phyloP scores from a whole-genome alignment of 1,140 invertebrate species.

The Latrodectus geometricus region DNA sequence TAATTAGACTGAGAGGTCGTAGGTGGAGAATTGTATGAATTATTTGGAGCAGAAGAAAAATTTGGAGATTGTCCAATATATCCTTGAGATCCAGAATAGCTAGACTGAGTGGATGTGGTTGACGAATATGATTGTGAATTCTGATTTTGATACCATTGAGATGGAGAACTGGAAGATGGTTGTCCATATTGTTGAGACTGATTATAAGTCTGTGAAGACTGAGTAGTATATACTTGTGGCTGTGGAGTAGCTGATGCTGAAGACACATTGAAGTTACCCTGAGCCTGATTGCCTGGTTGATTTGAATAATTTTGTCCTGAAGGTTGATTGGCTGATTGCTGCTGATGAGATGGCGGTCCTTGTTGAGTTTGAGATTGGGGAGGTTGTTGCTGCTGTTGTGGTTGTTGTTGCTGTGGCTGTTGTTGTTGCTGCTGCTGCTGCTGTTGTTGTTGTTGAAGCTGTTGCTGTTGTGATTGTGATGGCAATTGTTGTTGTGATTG shows the following conservation, averaged over 20 bases:
- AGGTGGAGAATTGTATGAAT: constrained; percentile 39
- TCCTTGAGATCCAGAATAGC: constrained; percentile 15
- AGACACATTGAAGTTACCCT: background rate
- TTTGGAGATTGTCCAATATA: constrained; percentile 35
- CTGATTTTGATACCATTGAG: constrained; percentile 42
- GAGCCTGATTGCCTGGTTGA: background rate
- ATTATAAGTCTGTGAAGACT: constrained; percentile 37
- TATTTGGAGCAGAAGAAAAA: constrained; percentile 17
- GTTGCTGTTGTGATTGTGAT: background rate
- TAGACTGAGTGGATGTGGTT: constrained; percentile 24
- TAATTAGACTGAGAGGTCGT: constrained; percentile 45
- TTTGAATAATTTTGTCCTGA: background rate
- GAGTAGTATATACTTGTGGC: constrained; percentile 34
- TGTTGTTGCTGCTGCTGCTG: constrained; percentile 2
- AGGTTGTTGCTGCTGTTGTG: background rate
- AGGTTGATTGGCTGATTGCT: background rate
- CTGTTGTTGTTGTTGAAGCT: background rate
- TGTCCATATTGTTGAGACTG: constrained; percentile 28
- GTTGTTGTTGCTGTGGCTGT: background rate
- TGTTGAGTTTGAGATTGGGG: background rate
- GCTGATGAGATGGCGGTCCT: background rate
- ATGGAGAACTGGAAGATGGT: constrained; percentile 7
- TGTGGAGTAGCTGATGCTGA: background rate
- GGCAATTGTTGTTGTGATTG: background rate
- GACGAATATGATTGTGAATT: constrained; percentile 38